Evolutionary conservation across 1,140 invertebrate genomes (phyloP), one percentile per base, ranked within the genome.

Genomic region (Drosophila athabasca): DNA sequence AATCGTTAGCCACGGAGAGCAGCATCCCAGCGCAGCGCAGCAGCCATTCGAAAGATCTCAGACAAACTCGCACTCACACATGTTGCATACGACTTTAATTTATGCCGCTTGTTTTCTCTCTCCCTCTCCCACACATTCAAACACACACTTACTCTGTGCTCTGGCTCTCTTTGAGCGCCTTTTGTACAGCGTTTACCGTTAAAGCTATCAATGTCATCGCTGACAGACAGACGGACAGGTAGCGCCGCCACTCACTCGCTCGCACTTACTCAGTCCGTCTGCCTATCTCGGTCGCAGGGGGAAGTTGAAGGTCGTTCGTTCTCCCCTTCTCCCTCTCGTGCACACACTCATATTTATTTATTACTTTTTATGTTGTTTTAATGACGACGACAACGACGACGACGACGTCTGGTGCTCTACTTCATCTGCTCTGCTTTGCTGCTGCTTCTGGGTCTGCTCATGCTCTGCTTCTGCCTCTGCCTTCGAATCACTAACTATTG

Each of bases 301-400:
- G 83, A 87, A 87, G 83, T 88, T 87, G 83, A 87, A 87, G 83
- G 83, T 87, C 83, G 83, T 87, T 87, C 79, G 72, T 87, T 87
- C 79, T 88, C 84, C 62, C 52, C 79, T 62, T 69, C 49, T 45
- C 41, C 60, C 60, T 55, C 67, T 59, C 54, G 68, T 45, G 69
- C 66, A 55, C 76, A 68, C 76, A 68, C 79, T 83, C 83, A 87
- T 87, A 88, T 87, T 87, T 87, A 88, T 87, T 87, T 87, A 88
- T 87, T 87, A 88, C 79, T 87, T 87, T 87, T 87, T 88, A 87
- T 87, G 83, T 88, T 88, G 83, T 76, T 88, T 88, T 87, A 87
- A 88, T 87, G 83, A 87, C 79, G 82, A 66, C 70, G 74, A 75
- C 70, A 69, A 75, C 17, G 17, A 19, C 77, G 51, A 50, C 78